phyloP scores from a whole-genome alignment of 2,797 vertebrate species.

The Yasuhikotakia modesta region DNA sequence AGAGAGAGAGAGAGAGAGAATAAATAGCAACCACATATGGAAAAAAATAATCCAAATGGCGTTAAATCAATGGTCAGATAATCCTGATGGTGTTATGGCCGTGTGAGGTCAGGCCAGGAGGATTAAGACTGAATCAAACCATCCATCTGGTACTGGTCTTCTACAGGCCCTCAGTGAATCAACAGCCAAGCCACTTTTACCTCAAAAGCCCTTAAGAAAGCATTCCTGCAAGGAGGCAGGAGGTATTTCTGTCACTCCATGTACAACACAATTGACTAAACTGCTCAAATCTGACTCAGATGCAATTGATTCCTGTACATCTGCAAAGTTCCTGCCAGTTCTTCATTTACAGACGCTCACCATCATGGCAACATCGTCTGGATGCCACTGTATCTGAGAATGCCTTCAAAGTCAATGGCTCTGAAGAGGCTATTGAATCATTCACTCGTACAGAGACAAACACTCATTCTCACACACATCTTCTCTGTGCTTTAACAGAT shows the following conservation, averaged over 20 bases:
- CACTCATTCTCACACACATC: constrained; percentile 2
- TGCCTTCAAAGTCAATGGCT: neutral
- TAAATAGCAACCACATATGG: constrained; percentile 25
- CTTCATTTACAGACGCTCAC: no score
- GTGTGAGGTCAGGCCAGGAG: constrained; percentile 43
- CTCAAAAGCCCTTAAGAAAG: neutral
- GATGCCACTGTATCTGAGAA: neutral
- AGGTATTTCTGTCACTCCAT: neutral
- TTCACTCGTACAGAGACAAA: neutral
- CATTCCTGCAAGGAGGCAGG: neutral
- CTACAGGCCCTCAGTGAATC: constrained; percentile 33
- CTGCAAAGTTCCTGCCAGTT: neutral
- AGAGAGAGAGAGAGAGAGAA: constrained; percentile 23
- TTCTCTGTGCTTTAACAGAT: constrained; percentile 18
- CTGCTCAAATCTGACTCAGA: neutral
- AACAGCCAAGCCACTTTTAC: constrained; percentile 19
- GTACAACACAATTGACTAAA: constrained; percentile 6
- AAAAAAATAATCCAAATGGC: no score
- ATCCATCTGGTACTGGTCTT: constrained; percentile 49
- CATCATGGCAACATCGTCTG: neutral
- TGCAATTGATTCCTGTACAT: constrained; percentile 25
- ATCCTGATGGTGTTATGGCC: constrained; percentile 21
- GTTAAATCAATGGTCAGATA: no score
- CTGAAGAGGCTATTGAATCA: neutral
- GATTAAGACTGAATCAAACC: constrained; percentile 58